A percentile compares a stretch with the other conserved stretches of the same genome.
Conservation (phyloP, 2,888 invertebrate genomes). For the Chromoteleia sp. region DNA sequence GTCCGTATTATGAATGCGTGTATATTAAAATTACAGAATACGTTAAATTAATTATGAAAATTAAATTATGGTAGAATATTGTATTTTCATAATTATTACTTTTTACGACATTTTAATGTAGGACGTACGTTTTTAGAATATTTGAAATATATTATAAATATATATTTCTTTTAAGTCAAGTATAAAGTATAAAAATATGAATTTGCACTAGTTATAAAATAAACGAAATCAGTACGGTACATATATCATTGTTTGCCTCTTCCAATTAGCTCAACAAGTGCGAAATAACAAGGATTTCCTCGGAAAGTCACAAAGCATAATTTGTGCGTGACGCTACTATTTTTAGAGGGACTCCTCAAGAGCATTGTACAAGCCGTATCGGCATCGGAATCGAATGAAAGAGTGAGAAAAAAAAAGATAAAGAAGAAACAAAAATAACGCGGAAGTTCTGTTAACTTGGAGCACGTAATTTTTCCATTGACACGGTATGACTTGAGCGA, state of each 20-base stretch:
- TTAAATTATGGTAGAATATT: too few species aligned
- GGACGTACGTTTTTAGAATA: too few species aligned
- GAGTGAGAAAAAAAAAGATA: background rate
- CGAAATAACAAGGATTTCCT: conserved; percentile 25
- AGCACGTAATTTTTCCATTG: conserved; percentile 37
- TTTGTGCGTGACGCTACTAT: conserved; percentile 33
- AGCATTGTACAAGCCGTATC: too few species aligned
- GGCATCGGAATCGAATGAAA: too few species aligned
- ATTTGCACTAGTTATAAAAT: conserved; percentile 2
- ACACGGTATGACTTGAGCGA: background rate
- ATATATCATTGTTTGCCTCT: conserved; percentile 32
- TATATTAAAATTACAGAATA: too few species aligned
- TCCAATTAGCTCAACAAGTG: conserved; percentile 43
- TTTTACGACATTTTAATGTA: too few species aligned
- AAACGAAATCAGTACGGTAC: conserved; percentile 12
- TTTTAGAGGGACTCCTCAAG: conserved; percentile 29
- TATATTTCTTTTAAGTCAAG: too few species aligned
- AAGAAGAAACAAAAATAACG: conserved; percentile 19
- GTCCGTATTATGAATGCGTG: too few species aligned
- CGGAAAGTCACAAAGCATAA: conserved; percentile 20
- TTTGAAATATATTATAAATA: too few species aligned
- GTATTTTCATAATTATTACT: too few species aligned
- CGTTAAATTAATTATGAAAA: too few species aligned
- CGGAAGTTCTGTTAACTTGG: conserved; percentile 34
- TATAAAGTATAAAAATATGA: too few species aligned